These are phyloP conservation scores for Actinia tenebrosa DNA, from an alignment of 64 coral and sea anemone species.

Conservation along the genomic window DNA sequence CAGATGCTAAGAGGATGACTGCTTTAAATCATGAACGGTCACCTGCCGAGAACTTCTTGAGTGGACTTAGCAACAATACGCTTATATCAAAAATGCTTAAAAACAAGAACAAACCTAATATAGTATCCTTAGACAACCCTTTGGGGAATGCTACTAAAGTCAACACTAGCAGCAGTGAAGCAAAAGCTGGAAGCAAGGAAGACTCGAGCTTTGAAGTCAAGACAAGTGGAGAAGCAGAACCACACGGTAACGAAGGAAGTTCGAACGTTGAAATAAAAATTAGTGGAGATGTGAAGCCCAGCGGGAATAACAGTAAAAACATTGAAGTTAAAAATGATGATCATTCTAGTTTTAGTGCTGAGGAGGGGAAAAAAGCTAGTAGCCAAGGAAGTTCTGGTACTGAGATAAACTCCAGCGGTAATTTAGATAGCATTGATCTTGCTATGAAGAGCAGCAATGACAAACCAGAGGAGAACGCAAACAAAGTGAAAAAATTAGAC, in stretches of 20 bases:
- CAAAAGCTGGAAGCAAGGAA: conserved; percentile 26
- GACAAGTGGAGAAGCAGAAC: not conserved
- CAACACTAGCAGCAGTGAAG: conserved; percentile 8
- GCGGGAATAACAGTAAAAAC: not conserved
- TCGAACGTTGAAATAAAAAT: conserved; percentile 26
- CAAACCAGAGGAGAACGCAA: not conserved
- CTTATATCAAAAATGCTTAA: conserved; percentile 3
- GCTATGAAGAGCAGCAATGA: not conserved
- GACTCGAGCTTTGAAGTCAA: conserved; percentile 22
- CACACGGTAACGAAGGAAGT: not conserved
- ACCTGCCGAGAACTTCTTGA: conserved; percentile 11
- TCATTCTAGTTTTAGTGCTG: not conserved
- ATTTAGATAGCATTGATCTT: not conserved
- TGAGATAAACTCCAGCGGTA: not conserved
- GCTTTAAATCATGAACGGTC: not conserved
- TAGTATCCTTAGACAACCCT: not conserved
- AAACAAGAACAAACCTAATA: not conserved
- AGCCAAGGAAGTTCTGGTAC: not conserved
- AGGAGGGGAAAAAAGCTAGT: not conserved
- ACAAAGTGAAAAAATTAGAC: not conserved
- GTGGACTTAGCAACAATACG: not conserved
- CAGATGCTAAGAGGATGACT: conserved; percentile 16
- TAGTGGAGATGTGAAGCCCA: not conserved
- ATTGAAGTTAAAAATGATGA: not conserved
- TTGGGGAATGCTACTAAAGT: not conserved